Evolutionary conservation across 2,797 vertebrate genomes (phyloP), one percentile per base, ranked within the genome.

Genomic region (Karalla daura): DNA sequence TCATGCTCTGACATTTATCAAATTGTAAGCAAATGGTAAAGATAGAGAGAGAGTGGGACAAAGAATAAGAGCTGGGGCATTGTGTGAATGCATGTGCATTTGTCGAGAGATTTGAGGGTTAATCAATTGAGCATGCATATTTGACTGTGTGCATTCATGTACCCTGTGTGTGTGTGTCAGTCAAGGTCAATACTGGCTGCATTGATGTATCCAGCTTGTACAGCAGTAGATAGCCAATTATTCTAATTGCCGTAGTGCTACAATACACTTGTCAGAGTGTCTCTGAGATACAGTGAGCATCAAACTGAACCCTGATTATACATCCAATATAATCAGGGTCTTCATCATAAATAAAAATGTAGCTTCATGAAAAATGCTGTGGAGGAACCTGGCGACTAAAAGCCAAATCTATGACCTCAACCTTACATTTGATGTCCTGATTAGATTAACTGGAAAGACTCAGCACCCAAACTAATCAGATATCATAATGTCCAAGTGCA

Each of bases 111-210:
- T 30, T 49, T 27, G 24, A 28, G 13, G 36, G n/a, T 5, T 40
- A 51, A 62, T 47, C 53, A 59, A 35, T 49, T 60, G n/a, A n/a
- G 30, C 12, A 52, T 28, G 12, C 56, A n/a, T 47, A 12, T 28
- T 40, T 60, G 40, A 47, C n/a, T 51, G 12, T 39, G 39, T 60
- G 46, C 44, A 36, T 49, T 40, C 32, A 65, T 27, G 24, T 62
- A 28, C 3, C 49, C 20, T 68, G 7, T 56, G 14, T 37, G 14
- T 37, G 37, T 50, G 27, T 79, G 24, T 83, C 49, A 70, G 44
- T 81, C 76, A 81, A 78, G 68, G 70, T 85, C 86, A 88, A 67
- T 76, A 73, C 11, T 47, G 46, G 58, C 32, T 76, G 23, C 56
- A 81, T 12, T 46, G 45, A 78, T 79, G 54, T 32, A 65, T 68